phyloP scores from a whole-genome alignment of 2,113 vertebrate species.

The Cnemophilus loriae region DNA sequence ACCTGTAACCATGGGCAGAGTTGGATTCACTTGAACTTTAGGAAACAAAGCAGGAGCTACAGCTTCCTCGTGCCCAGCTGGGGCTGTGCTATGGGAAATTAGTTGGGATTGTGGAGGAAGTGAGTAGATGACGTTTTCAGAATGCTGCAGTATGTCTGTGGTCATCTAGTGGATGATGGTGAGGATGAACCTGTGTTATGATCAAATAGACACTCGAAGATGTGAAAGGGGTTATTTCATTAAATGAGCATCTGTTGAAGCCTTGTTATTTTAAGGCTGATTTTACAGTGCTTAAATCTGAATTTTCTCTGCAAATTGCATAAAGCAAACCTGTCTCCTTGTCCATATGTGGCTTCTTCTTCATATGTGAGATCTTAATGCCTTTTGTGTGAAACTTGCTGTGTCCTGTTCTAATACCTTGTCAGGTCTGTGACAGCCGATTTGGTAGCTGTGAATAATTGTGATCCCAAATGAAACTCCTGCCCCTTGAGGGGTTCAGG shows the following conservation, averaged over 20 bases:
- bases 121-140: neutral
- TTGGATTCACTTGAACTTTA: neutral
- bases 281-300: neutral
- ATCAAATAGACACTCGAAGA: neutral
- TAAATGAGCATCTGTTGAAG: neutral
- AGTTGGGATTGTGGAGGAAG: rapidly evolving
- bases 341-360: neutral
- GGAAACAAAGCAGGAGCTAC: neutral
- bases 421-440: neutral
- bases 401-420: neutral
- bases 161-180: neutral
- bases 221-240: neutral
- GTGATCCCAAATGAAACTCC: neutral
- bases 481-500: neutral
- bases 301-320: neutral
- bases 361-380: neutral
- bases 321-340: neutral
- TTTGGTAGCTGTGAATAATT: neutral
- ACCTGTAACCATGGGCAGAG: neutral
- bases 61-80: rapidly evolving
- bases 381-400: neutral
- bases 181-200: neutral
- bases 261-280: neutral
- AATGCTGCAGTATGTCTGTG: neutral
- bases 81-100: neutral